Conservation (phyloP, 2,888 invertebrate species). For the Xestia c-nigrum region DNA sequence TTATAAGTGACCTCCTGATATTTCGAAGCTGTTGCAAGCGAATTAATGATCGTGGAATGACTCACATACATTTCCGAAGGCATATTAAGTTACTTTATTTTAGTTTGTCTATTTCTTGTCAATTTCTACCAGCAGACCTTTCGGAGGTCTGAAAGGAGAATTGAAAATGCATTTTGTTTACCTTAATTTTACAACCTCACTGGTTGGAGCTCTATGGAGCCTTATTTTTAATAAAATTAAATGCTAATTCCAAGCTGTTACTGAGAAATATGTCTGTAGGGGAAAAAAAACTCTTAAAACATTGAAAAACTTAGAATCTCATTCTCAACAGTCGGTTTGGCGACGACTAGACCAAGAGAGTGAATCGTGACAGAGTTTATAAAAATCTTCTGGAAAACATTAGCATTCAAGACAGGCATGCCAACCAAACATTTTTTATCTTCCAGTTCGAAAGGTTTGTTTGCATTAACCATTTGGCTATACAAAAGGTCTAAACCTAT, state of each 20-base stretch:
- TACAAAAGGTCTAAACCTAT: slow-evolving; percentile 17
- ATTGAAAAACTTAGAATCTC: not conserved
- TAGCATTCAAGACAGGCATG: slow-evolving; percentile 21
- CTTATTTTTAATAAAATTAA: not conserved
- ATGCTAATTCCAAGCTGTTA: not conserved
- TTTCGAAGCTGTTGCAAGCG: too few species aligned
- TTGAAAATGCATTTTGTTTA: not conserved
- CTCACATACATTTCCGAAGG: not conserved
- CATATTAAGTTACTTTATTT: not conserved
- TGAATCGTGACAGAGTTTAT: not conserved
- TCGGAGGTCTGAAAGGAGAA: not conserved
- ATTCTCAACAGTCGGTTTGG: not conserved
- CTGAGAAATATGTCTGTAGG: not conserved
- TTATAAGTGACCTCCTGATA: too few species aligned
- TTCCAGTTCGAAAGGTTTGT: slow-evolving; percentile 17
- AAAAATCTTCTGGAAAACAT: slow-evolving; percentile 1
- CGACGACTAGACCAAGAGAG: not conserved
- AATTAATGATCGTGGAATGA: too few species aligned
- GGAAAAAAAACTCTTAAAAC: not conserved
- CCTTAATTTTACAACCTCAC: not conserved
- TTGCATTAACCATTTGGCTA: slow-evolving; percentile 27
- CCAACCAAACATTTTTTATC: slow-evolving; percentile 4
- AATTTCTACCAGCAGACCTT: not conserved
- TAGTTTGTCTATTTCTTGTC: not conserved
- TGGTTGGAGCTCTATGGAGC: not conserved